These are phyloP conservation scores for Trichosurus vulpecula DNA, from an alignment of 2,797 vertebrate species.

Conservation along the genomic window DNA sequence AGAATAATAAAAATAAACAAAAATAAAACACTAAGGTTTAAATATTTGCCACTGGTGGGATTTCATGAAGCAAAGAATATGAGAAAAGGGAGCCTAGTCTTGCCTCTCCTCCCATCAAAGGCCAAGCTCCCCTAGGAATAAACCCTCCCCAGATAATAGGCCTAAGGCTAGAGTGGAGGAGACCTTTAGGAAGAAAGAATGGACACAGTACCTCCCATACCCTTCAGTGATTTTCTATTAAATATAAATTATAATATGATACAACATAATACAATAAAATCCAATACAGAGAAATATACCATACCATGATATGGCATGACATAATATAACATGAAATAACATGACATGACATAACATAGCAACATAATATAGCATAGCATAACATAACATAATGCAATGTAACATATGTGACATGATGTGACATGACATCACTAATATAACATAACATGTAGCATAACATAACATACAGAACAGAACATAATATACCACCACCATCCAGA, in stretches of 20 bases:
- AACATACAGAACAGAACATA: no score
- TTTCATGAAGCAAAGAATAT: no score
- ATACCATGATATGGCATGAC: background rate
- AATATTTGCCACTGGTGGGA: no score
- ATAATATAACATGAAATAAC: background rate
- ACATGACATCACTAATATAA: no score
- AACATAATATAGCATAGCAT: background rate
- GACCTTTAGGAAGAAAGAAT: background rate
- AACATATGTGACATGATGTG: no score
- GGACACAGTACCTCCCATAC: background rate
- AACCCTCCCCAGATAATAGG: background rate
- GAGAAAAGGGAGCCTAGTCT: background rate
- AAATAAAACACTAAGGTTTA: background rate
- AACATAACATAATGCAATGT: no score
- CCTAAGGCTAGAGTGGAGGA: background rate
- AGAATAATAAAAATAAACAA: background rate
- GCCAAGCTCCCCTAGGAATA: background rate
- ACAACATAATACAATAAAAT: background rate
- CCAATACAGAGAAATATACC: background rate
- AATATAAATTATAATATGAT: background rate
- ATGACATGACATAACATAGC: no score
- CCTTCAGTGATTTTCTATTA: background rate
- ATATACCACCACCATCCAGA: background rate
- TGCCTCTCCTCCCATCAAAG: background rate
- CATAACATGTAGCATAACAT: no score